Percentiles rank a stretch among this genome's conserved stretches.
phyloP scores from a whole-genome alignment of 2,113 vertebrate species.

The Silurus asotus region DNA sequence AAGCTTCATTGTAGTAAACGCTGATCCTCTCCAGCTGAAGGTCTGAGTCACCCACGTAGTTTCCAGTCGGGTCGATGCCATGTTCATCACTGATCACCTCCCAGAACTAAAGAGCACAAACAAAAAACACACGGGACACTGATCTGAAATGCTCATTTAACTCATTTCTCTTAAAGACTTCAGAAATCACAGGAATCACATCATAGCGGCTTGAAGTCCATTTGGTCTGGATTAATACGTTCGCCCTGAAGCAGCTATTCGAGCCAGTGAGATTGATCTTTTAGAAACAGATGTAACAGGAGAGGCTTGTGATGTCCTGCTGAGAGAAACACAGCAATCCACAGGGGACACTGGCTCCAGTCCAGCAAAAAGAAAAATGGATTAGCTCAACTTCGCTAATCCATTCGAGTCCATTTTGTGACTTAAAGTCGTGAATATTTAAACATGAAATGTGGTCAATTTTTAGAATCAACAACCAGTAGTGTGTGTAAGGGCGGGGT shows the following conservation, averaged over 20 bases:
- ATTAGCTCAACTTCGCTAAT: not conserved
- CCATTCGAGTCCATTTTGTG: not conserved
- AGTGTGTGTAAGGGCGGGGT: not conserved
- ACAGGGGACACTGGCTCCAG: not conserved
- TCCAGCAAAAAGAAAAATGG: not conserved
- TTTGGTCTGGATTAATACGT: not conserved
- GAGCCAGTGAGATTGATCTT: slow-evolving; percentile 21
- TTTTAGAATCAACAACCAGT: not conserved
- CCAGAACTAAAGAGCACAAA: slow-evolving; percentile 75
- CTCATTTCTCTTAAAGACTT: not conserved
- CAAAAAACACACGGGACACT: not conserved
- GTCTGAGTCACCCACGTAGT: slow-evolving; percentile 83
- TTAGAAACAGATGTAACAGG: not conserved
- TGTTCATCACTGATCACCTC: slow-evolving; percentile 87
- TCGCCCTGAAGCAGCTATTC: not conserved
- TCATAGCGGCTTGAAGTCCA: not conserved
- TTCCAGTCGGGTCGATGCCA: slow-evolving; percentile 83
- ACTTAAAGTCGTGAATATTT: not conserved
- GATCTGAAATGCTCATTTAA: not conserved
- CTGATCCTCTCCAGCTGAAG: slow-evolving; percentile 86
- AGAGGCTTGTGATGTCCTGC: not conserved
- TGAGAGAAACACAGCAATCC: slow-evolving; percentile 17
- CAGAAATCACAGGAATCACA: not conserved
- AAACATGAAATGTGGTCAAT: not conserved
- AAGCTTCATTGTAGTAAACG: slow-evolving; percentile 87